Evolutionary conservation across 2,113 vertebrate genomes (phyloP).

Genomic region (Corythornis vintsioides): DNA sequence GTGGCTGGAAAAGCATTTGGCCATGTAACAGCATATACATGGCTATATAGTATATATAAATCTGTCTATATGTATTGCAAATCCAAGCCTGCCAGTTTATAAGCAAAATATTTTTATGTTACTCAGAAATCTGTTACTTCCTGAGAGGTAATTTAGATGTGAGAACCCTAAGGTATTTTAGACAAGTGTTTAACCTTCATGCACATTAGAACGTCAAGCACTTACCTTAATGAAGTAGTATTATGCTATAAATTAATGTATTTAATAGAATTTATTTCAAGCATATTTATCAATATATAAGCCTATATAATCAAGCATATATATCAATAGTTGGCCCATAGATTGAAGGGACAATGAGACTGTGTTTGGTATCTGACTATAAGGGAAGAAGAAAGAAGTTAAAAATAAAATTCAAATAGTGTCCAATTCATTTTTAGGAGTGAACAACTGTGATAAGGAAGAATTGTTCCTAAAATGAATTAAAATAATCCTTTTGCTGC

Average conservation of each 20-base stretch:
- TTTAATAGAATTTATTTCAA: background rate
- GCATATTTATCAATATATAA: background rate
- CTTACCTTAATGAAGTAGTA: background rate
- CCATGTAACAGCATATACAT: background rate
- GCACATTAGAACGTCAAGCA: background rate
- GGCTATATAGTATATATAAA: background rate
- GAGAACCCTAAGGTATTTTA: background rate
- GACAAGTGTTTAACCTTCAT: background rate
- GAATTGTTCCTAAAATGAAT: background rate
- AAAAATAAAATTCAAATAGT: background rate
- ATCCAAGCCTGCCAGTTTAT: background rate
- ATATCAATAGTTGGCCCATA: background rate
- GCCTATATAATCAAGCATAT: too few species aligned
- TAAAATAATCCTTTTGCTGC: background rate
- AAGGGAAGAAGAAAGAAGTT: background rate
- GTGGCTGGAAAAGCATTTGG: background rate
- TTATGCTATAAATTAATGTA: background rate
- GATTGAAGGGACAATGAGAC: background rate
- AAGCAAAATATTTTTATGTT: background rate
- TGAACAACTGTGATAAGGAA: background rate
- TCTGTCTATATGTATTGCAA: background rate
- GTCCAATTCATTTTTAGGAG: background rate
- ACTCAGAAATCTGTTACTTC: background rate
- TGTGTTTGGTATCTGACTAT: background rate
- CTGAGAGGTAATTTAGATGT: background rate